phyloP scores from a whole-genome alignment of 2,888 invertebrate genomes.

The Trissolcus brochymenae region DNA sequence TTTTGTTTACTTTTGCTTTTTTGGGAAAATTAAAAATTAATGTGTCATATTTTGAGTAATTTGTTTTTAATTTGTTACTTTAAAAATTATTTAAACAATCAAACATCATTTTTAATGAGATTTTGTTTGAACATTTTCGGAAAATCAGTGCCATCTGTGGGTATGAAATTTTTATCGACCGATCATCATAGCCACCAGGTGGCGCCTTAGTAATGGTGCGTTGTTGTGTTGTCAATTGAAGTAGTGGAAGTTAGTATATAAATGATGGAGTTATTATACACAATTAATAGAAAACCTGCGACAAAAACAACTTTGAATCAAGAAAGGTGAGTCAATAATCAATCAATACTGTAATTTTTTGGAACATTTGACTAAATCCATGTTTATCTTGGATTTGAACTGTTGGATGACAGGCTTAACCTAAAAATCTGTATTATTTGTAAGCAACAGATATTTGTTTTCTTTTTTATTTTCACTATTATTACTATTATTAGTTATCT shows the following conservation, averaged over 20 bases:
- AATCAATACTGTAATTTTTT: neutral
- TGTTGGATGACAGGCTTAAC: neutral
- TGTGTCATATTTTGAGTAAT: too few relatives aligned
- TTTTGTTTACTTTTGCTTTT: too few relatives aligned
- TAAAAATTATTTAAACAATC: too few relatives aligned
- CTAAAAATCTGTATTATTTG: neutral
- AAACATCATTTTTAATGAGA: too few relatives aligned
- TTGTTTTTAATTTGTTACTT: too few relatives aligned
- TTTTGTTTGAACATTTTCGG: too few relatives aligned
- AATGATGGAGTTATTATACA: slow-evolving; percentile 71
- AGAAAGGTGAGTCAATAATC: slow-evolving; percentile 64
- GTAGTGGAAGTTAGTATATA: neutral
- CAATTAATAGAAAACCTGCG: slow-evolving; percentile 67
- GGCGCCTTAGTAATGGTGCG: too few relatives aligned
- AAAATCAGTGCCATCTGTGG: too few relatives aligned
- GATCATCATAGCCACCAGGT: too few relatives aligned
- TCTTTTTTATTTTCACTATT: neutral
- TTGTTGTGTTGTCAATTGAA: neutral
- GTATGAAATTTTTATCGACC: too few relatives aligned
- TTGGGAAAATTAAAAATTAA: too few relatives aligned
- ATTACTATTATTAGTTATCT: neutral
- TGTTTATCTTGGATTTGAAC: neutral
- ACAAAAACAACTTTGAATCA: slow-evolving; percentile 67
- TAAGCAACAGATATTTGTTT: neutral
- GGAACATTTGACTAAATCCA: neutral